Base-by-base conservation (phyloP, 2,888 invertebrate genomes). In the Tetrapedia diversipes region DNA sequence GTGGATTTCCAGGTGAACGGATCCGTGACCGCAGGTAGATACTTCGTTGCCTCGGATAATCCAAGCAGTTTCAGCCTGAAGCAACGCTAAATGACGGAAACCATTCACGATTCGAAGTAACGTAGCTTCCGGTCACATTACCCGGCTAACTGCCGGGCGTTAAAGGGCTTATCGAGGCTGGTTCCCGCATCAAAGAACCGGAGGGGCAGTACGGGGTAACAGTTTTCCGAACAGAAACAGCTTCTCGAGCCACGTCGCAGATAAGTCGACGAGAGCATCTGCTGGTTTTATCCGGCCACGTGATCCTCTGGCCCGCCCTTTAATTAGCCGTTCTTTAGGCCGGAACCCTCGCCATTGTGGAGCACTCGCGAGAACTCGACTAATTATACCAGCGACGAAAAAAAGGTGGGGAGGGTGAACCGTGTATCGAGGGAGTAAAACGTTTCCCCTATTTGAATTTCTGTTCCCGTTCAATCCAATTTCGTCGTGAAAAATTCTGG, bases 91-190 rank as follows among this genome's bases (percentile, higher is more conserved):
- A n/a, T n/a, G n/a, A n/a, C n/a, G n/a, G n/a, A n/a, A n/a, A n/a
- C n/a, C n/a, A n/a, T n/a, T n/a, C n/a, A n/a, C n/a, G 14, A 56
- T 41, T 47, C 61, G 45, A 29, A 49, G 34, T 47, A 45, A 34
- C 32, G 61, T n/a, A n/a, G n/a, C 19, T 32, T 34, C 43, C 43
- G 59, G 37, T 11, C 11, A 2, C 22, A 22, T 34, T 49, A 53
- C 24, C 41, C 59, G 14, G 39, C 57, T 45, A 60, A 49, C 47
- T n/a, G n/a, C n/a, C n/a, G n/a, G n/a, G 77, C 77, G 81, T 81
- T 77, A 11, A n/a, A 70, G 14, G 3, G 80, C 79, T 86, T 82
- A 85, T 86, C 85, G 78, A 72, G 3, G 16, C 39, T 72, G 63
- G 56, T 61, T 59, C 4, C 14, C 63, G 66, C 78, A 81, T 78